Percentiles rank a stretch among this genome's conserved stretches.
Evolutionary conservation across 2,888 invertebrate genomes (phyloP).

Genomic region (Pelosia muscerda): DNA sequence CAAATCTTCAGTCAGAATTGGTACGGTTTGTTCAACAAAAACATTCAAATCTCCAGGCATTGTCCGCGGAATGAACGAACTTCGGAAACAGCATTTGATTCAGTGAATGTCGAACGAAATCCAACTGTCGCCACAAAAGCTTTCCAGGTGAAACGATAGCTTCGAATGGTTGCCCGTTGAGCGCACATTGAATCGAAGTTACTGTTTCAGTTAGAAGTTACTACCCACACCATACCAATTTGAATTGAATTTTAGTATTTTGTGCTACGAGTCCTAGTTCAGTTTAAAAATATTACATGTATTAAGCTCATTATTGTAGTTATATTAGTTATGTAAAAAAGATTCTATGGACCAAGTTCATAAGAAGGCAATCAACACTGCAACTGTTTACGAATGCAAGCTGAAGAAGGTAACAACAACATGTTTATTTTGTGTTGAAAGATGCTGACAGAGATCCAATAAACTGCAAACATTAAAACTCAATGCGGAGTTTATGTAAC

Average conservation of each 20-base stretch:
- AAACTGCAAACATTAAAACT: not conserved
- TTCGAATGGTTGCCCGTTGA: not conserved
- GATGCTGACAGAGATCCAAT: not conserved
- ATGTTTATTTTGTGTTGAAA: not conserved
- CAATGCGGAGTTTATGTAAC: not conserved
- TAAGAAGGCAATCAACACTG: not conserved
- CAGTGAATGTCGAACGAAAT: slow-evolving; percentile 6
- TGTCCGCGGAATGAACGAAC: slow-evolving; percentile 16
- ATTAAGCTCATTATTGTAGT: too few species aligned
- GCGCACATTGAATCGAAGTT: not conserved
- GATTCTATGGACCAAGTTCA: too few species aligned
- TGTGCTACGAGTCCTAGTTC: not conserved
- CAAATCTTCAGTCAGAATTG: not conserved
- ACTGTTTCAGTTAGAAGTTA: not conserved
- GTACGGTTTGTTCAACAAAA: not conserved
- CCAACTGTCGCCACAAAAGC: not conserved
- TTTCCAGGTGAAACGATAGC: not conserved
- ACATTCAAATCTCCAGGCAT: slow-evolving; percentile 15
- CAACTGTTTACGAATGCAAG: not conserved
- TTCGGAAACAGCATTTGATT: slow-evolving; percentile 19
- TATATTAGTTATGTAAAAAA: too few species aligned
- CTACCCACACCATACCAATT: too few species aligned
- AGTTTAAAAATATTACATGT: not conserved
- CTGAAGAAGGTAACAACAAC: not conserved
- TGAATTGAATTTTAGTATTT: not conserved